phyloP scores from a whole-genome alignment of 1,140 invertebrate species.

The Pachyrhynchus sulphureomaculatus region DNA sequence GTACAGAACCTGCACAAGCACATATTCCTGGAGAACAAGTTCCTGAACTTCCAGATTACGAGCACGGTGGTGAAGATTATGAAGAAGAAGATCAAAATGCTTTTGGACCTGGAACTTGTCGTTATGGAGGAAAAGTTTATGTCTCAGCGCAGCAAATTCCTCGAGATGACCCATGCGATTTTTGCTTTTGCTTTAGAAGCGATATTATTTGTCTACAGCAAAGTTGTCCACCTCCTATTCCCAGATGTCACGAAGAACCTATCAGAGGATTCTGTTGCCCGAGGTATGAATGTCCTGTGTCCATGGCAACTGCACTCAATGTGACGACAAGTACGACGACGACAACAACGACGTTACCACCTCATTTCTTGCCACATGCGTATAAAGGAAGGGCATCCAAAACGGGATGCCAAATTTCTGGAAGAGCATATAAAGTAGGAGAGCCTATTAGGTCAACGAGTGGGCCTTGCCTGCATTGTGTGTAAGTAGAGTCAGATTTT shows the following conservation, averaged over 20 bases:
- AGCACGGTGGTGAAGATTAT: slow-evolving; percentile 59
- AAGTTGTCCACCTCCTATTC: slow-evolving; percentile 90
- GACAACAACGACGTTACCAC: slow-evolving; percentile 80
- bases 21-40: slow-evolving; percentile 33
- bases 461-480: slow-evolving; percentile 89
- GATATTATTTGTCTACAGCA: slow-evolving; percentile 95
- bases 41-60: slow-evolving; percentile 42
- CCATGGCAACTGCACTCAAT: slow-evolving; percentile 75
- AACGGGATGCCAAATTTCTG: slow-evolving; percentile 81
- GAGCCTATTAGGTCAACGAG: slow-evolving; percentile 80
- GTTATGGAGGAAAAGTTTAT: slow-evolving; percentile 88
- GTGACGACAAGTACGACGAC: slow-evolving; percentile 81
- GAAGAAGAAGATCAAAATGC: slow-evolving; percentile 70
- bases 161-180: slow-evolving; percentile 90
- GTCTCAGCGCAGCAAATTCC: slow-evolving; percentile 94
- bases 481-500: slow-evolving; percentile 75
- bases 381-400: slow-evolving; percentile 72
- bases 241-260: slow-evolving; percentile 85
- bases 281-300: slow-evolving; percentile 88
- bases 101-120: slow-evolving; percentile 82
- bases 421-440: slow-evolving; percentile 78
- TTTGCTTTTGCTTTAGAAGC: slow-evolving; percentile 95
- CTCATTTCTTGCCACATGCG: slow-evolving; percentile 75
- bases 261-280: slow-evolving; percentile 94
- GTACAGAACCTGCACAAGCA: slow-evolving; percentile 31